phyloP scores from a whole-genome alignment of 53 echinoderm and acorn worm species.

The Henricia sp. region DNA sequence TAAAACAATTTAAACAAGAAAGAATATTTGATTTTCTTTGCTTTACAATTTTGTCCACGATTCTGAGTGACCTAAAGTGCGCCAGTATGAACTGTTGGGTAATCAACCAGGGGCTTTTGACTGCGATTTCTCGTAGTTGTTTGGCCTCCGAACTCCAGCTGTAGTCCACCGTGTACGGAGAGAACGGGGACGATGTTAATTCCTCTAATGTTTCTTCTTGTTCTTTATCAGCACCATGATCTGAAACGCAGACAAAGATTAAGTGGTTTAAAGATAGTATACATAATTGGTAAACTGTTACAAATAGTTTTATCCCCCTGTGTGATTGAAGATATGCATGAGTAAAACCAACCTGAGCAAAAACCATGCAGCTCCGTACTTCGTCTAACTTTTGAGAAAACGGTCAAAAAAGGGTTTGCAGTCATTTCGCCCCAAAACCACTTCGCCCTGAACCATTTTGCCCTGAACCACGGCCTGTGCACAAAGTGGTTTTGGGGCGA shows the following conservation, averaged over 20 bases:
- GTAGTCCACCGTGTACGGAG: conserved; percentile 97
- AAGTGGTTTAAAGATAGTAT: no score
- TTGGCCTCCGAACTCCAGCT: conserved; percentile 95
- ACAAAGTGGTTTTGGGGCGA: no score
- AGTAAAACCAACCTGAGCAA: no score
- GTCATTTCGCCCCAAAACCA: no score
- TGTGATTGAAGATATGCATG: no score
- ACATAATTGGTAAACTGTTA: no score
- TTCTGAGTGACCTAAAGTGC: conserved; percentile 91
- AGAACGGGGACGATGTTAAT: conserved; percentile 81
- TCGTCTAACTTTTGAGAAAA: no score
- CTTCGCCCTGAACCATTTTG: no score
- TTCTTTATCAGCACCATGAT: conserved; percentile 78
- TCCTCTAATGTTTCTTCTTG: conserved; percentile 91
- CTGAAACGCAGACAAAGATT: conserved; percentile 23
- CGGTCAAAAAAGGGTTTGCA: no score
- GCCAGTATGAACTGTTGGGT: conserved; percentile 79
- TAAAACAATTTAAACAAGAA: not conserved
- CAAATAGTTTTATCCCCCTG: no score
- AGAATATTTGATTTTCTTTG: not conserved
- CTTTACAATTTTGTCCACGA: conserved; percentile 69
- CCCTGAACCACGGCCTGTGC: no score
- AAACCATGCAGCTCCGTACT: no score
- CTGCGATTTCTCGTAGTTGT: conserved; percentile 86
- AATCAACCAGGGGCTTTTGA: conserved; percentile 97